Conservation (phyloP, 1,140 invertebrate genomes). For the Nymphalis io region DNA sequence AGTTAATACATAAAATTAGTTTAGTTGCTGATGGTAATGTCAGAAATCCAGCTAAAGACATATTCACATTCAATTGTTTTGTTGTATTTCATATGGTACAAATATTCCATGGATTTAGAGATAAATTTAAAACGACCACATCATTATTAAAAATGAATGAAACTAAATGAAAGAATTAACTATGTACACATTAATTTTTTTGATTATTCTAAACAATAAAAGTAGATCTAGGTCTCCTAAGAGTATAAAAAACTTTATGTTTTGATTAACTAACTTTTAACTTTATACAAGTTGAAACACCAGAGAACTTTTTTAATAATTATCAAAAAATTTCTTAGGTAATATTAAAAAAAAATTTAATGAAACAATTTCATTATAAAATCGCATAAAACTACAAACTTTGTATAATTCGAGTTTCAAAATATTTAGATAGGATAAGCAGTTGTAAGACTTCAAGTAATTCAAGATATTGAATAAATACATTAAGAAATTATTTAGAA, state of each 20-base stretch:
- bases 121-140: neutral
- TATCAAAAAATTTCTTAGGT: constrained; percentile 2
- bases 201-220: neutral
- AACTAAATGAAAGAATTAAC: neutral
- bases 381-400: no score
- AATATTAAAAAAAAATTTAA: neutral
- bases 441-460: no score
- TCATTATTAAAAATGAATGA: neutral
- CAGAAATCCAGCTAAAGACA: no score
- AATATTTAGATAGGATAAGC: no score
- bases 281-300: neutral
- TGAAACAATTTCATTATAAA: neutral
- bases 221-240: neutral
- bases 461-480: no score
- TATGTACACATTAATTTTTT: constrained; percentile 1
- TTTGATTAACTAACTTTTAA: neutral
- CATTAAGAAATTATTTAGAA: no score
- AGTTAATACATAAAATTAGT: no score
- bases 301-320: constrained; percentile 6
- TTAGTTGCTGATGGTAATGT: no score
- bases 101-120: neutral
- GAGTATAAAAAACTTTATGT: neutral
- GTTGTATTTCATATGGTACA: neutral
- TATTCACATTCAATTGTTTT: no score
- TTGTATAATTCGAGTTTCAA: no score